Base-by-base conservation (phyloP, 2,888 invertebrate genomes). In the Eurytoma californica region DNA sequence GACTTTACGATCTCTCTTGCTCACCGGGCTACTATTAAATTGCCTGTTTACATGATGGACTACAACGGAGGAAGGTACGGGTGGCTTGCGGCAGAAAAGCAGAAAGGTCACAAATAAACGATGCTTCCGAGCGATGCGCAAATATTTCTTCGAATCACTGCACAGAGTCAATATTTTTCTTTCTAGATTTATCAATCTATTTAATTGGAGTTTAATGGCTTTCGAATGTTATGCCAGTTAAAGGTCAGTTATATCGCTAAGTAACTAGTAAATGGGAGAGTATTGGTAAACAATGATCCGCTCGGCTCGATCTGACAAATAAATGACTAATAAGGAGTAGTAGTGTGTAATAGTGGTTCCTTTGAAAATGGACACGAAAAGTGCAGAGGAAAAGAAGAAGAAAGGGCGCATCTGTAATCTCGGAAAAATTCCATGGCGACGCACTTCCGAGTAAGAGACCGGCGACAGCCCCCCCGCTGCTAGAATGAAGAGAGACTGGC, bases 1-100 rank as follows among this genome's bases (percentile, higher is more conserved):
- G 84, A 82, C 83, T 88, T 88, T 85, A 87, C 86, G 87, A 87
- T 83, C 82, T 72, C 58, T 55, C 28, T 60, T 14, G 24, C 55
- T 77, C 79, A 74, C 61, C 67, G 73, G 72, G 72, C 76, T 77
- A 69, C 81, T 83, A 80, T 82, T 86, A 85, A 86, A 86, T 85
- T 80, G 77, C 83, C 82, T 84, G 84, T 86, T 85, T 86, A 86
- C 86, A 86, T 82, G 86, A 65, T 49, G 69, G 66, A 67, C 53
- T 30, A 69, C 39, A 69, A 39, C 39, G 61, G 39, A 58, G 61
- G 20, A 39, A 39, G 39, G 39, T 3, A 7, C 3, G 39, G 39
- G 39, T 39, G 39, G 39, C 39, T 39, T 3, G 68, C 63, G 83
- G 49, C 1, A 3, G 30, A 55, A 39, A n/a, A 57, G 57, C 55